Evolutionary conservation across 2,113 vertebrate species (phyloP), one percentile per base, ranked within the genome.

Genomic region (Pteruthius melanotis): DNA sequence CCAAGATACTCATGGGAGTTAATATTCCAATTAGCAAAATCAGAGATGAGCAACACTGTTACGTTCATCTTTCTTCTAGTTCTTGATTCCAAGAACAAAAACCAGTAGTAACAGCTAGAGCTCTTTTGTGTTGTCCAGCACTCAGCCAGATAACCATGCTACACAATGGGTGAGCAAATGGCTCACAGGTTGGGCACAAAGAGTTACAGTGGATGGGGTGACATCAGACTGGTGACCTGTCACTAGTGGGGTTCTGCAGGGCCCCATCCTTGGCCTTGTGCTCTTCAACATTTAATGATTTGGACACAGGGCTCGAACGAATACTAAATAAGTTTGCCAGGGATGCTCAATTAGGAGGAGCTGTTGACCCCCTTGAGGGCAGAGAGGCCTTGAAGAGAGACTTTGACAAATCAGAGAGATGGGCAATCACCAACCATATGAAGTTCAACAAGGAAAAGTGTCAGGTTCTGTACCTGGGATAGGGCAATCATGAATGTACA

Each of bases 271-370:
- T 6, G 8, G 39, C 39, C 12, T 4, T 60, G 45, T 53, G 28
- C 15, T 61, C 28, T n/a, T 69, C 28, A 45, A 23, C 3, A 39
- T 28, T 69, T 8, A 69, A 10, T 2, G 3, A 39, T 21, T 30
- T 69, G 39, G 39, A 33, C 5, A 8, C 4, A 3, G 15, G 14
- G 13, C 14, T 28, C 0, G 0, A 52, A n/a, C 1, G 12, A 60
- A 33, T 33, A 53, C 1, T 3, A 57, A 57, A 15, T 33, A 8
- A 45, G 3, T 52, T 77, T 69, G 4, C 17, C 33, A 68, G 10
- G 8, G 22, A 33, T 2, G 3, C 3, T 22, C 15, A 57, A 35
- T 0, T 42, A 11, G 13, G 15, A 35, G 27, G 23, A 45, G 15
- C 19, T 39, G 6, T 45, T 52, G 22, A 33, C 22, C 69, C 22